Evolutionary conservation across 2,888 invertebrate species (phyloP), one percentile per base, ranked within the genome.

Genomic region (Nematopogon swammerdamellus): DNA sequence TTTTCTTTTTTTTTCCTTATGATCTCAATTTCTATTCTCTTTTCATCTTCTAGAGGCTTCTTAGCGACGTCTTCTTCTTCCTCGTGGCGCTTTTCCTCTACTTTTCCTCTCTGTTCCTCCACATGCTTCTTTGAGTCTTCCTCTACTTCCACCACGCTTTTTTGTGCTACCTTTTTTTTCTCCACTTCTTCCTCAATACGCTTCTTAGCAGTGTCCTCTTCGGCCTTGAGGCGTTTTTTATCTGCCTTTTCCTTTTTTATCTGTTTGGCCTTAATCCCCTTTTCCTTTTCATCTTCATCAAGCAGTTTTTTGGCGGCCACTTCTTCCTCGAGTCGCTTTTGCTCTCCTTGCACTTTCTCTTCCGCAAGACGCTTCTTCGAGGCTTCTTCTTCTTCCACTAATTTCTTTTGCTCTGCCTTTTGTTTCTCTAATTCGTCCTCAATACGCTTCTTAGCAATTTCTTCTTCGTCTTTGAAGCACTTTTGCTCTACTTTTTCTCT

Each of bases 311-410:
- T 17, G 6, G 6, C 47, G 2, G 16, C 47, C 4, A n/a, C 47
- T 18, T 19, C 47, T 30, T 47, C 19, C 16, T 47, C 36, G 48
- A 51, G 52, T 49, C 51, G 55, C 50, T 54, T 55, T 53, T 50
- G 52, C 49, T 56, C 57, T 47, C 16, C 17, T 47, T 44, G 52
- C 52, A 51, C 51, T 53, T 54, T 54, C 51, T 54, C 53, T 20
- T 44, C n/a, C 48, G 17, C 17, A 44, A 14, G 2, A 30, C 43
- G 44, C 43, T 51, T 36, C 10, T 47, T 19, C 14, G 3, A 14
- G 44, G 48, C 44, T 20, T 25, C 14, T 20, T 46, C 5, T 46
- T 46, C 14, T 19, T 49, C 20, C 18, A 49, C 42, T 18, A 36
- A 46, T 16, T 52, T 55, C 20, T 49, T 46, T 11, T 43, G 11